Percentiles rank a stretch among this genome's conserved stretches.
These are phyloP conservation scores for Eira barbara DNA, from an alignment of 2,113 vertebrate genomes.

Conservation along the genomic window DNA sequence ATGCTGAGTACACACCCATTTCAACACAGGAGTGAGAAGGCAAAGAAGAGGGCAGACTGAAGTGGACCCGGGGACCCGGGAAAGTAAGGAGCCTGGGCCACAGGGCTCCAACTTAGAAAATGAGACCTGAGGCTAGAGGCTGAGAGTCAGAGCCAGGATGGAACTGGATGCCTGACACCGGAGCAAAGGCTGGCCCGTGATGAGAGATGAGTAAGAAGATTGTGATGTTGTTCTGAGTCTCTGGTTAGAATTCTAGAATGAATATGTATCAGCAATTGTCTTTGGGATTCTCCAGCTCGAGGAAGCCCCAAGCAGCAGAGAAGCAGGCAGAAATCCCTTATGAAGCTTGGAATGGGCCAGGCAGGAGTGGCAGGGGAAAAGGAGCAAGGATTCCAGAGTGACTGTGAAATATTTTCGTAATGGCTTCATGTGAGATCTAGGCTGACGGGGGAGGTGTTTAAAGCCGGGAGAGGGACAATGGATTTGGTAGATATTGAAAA, in stretches of 20 bases:
- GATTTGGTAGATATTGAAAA: background rate
- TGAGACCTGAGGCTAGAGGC: no score
- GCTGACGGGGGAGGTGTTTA: background rate
- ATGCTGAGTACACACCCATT: background rate
- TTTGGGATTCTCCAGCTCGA: background rate
- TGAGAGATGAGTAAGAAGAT: background rate
- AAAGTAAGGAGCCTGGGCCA: background rate
- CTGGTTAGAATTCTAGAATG: background rate
- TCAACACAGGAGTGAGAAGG: background rate
- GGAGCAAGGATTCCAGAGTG: background rate
- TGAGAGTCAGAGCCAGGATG: background rate
- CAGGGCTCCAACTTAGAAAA: background rate
- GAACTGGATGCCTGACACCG: background rate
- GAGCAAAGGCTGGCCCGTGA: background rate
- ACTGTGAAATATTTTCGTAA: background rate
- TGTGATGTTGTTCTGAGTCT: background rate
- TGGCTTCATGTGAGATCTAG: background rate
- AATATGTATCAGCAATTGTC: background rate
- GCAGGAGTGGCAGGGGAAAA: background rate
- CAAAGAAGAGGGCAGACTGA: background rate
- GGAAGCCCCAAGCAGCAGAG: background rate
- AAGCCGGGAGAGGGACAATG: background rate
- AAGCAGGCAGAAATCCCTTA: background rate
- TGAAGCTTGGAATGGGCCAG: background rate
- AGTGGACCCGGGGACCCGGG: background rate